Percentiles rank a stretch among this genome's conserved stretches.
These are phyloP conservation scores for Toxotes lorentzi DNA, from an alignment of 2,797 vertebrate genomes.

Conservation along the genomic window DNA sequence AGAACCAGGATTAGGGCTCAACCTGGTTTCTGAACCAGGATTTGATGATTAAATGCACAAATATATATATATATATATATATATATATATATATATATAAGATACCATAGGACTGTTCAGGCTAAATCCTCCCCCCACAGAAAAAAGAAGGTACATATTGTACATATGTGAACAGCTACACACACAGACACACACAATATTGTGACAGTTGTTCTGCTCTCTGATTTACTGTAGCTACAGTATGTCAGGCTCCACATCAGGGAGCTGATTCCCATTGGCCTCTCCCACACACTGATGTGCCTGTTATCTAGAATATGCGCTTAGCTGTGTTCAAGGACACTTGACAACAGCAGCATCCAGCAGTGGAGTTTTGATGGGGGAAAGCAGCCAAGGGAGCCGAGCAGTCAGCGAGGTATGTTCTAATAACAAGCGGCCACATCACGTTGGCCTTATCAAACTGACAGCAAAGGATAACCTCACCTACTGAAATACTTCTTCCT, in stretches of 20 bases:
- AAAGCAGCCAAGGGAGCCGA: conserved; percentile 28
- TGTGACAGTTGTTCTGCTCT: conserved; percentile 29
- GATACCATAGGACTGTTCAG: too few species aligned
- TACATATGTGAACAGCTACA: too few species aligned
- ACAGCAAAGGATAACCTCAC: conserved; percentile 47
- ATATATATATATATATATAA: too few species aligned
- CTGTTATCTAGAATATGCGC: conserved; percentile 56
- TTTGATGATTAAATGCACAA: too few species aligned
- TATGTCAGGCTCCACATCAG: conserved; percentile 43
- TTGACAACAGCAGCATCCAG: conserved; percentile 44
- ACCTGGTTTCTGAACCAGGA: too few species aligned
- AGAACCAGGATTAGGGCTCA: too few species aligned
- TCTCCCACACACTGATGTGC: conserved; percentile 61
- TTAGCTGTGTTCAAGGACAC: conserved; percentile 61
- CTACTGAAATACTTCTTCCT: conserved; percentile 26
- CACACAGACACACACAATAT: not conserved
- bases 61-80: too few species aligned
- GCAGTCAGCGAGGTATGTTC: conserved; percentile 32
- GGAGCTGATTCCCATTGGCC: conserved; percentile 49
- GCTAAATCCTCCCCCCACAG: too few species aligned
- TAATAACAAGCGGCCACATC: conserved; percentile 33
- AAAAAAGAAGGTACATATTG: too few species aligned
- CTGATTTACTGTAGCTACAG: conserved; percentile 43
- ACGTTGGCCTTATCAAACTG: conserved; percentile 39
- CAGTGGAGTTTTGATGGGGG: conserved; percentile 27